Base-by-base conservation (phyloP, 2,888 invertebrate genomes). In the Agrotis exclamationis region DNA sequence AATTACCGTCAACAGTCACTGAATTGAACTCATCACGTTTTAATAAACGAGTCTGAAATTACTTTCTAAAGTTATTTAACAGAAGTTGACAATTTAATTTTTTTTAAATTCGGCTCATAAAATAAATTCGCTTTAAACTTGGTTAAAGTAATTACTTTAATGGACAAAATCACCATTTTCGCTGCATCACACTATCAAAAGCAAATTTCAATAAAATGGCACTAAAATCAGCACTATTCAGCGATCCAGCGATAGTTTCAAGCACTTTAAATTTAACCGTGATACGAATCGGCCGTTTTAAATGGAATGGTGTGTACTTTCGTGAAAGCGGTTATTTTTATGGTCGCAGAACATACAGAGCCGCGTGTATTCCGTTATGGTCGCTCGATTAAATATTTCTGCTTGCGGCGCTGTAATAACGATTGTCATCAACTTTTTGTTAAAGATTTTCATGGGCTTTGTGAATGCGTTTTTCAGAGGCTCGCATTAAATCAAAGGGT, bases 251-350 rank as follows among this genome's bases (percentile, higher is more conserved):
- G 67, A 82, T 78, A 82, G 82, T 73, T 65, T 47, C 28, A 48
- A 64, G 53, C 57, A 53, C 39, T 79, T 78, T 64, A 77, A 65
- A 77, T 76, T 76, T 66, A 53, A 78, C 59, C 53, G 66, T 73
- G 81, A 73, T 78, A 67, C 72, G 64, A 65, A 78, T 68, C 67
- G 44, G 45, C 57, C 44, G 20, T 73, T 79, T 80, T 65, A 65
- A 77, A 80, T 76, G 64, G 33, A 63, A 70, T 28, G 64, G 53
- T 81, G 57, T 76, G 64, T 76, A 63, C 62, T 76, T 78, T 70
- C 54, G 62, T 60, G 48, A 80, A 80, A 80, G 81, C 77, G 70
- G 78, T 76, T 78, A 78, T 70, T 78, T 78, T 78, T 76, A 78
- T 76, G 77, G 57, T 16, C 58, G 22, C 60, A 70, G 64, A 70